Conservation (phyloP, 1,140 invertebrate species). For the Euura lappo region DNA sequence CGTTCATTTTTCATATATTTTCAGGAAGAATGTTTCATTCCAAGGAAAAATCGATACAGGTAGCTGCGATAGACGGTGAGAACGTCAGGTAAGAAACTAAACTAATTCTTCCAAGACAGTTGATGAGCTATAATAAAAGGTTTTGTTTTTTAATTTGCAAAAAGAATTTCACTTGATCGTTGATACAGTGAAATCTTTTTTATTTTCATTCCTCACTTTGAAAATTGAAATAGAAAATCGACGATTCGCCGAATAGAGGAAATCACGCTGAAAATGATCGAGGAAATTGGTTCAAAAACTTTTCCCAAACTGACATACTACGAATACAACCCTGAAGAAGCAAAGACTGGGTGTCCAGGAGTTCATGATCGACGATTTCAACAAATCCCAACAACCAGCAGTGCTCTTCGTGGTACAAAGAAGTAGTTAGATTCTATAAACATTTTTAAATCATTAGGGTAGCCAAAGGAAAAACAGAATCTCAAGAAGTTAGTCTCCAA, state of each 20-base stretch:
- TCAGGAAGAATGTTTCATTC: neutral
- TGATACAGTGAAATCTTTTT: too few species aligned
- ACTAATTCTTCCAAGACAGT: neutral
- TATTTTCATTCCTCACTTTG: neutral
- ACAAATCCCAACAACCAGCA: too few species aligned
- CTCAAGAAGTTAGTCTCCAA: too few species aligned
- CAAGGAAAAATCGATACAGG: neutral
- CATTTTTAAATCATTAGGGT: too few species aligned
- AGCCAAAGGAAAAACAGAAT: too few species aligned
- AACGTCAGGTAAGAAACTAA: neutral
- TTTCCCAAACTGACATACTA: neutral
- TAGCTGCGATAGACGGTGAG: neutral
- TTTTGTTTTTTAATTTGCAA: neutral
- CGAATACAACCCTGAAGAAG: neutral
- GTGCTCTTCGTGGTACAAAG: too few species aligned
- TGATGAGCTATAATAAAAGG: too few species aligned
- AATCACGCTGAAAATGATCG: neutral
- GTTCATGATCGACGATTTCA: too few species aligned
- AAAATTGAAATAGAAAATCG: neutral
- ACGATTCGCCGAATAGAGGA: slow-evolving; percentile 1
- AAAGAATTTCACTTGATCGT: neutral
- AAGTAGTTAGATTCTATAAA: too few species aligned
- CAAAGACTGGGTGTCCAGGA: too few species aligned
- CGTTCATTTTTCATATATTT: too few species aligned
- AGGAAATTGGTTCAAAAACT: neutral